Conservation (phyloP, 2,888 invertebrate genomes). For the Dinocampus coccinellae region DNA sequence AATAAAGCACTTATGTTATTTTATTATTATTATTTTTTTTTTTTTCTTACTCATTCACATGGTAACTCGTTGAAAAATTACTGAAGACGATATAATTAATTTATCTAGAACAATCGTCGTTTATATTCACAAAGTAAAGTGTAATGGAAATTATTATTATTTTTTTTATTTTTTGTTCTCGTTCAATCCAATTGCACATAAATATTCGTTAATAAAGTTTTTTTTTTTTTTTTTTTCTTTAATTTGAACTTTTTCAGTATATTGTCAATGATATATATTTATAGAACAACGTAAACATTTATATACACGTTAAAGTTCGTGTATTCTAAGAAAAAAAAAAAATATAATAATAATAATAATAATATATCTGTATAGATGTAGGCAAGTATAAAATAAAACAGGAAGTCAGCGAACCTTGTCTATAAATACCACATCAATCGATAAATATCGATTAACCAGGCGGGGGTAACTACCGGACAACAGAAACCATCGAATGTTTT, state of each 20-base stretch:
- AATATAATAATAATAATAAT: too few species aligned
- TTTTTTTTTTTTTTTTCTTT: background rate
- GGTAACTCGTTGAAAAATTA: background rate
- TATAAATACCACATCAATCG: slow-evolving; percentile 48
- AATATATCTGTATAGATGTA: background rate
- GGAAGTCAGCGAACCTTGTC: slow-evolving; percentile 45
- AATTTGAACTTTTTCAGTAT: background rate
- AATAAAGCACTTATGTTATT: background rate
- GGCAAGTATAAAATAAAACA: background rate
- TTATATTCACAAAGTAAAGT: background rate
- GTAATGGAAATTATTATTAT: background rate
- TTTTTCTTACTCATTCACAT: background rate
- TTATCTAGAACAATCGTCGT: background rate
- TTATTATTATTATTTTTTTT: too few species aligned
- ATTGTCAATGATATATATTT: background rate
- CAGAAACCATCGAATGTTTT: background rate
- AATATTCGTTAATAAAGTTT: too few species aligned
- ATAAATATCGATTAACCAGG: slow-evolving; percentile 41
- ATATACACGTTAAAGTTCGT: too few species aligned
- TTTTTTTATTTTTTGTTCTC: background rate
- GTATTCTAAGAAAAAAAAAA: background rate
- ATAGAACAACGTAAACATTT: too few species aligned
- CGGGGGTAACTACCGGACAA: background rate
- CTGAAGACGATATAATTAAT: background rate
- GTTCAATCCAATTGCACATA: background rate